Evolutionary conservation across 1,140 invertebrate genomes (phyloP).

Genomic region (Drosophila chauvacae): DNA sequence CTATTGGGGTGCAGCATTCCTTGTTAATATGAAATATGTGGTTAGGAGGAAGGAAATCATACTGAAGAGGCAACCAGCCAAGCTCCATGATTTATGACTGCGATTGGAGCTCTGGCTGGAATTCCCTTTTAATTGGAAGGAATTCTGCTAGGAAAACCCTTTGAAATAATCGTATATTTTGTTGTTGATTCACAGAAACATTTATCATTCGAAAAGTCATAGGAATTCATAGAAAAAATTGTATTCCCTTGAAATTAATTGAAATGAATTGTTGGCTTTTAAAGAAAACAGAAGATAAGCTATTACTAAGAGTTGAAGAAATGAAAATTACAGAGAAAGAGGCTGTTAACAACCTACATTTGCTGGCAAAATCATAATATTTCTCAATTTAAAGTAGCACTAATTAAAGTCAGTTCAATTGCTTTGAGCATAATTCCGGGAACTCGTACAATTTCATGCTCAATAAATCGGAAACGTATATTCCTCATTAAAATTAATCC

Average conservation of each 20-base stretch:
- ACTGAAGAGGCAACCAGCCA: conserved; percentile 1
- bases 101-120: conserved; percentile 9
- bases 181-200: background rate
- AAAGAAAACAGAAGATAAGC: background rate
- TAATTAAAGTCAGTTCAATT: conserved; percentile 2
- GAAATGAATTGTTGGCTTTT: background rate
- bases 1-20: conserved; percentile 46
- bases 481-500: conserved; percentile 35
- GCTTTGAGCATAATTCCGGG: background rate
- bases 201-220: background rate
- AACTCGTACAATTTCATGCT: conserved; percentile 21
- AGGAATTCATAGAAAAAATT: background rate
- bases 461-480: conserved; percentile 7
- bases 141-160: conserved; percentile 7
- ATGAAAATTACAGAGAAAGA: background rate
- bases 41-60: background rate
- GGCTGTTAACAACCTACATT: background rate
- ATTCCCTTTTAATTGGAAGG: conserved; percentile 46
- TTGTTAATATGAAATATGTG: conserved; percentile 50
- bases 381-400: background rate
- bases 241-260: background rate
- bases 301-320: background rate
- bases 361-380: background rate
- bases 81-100: conserved; percentile 49
- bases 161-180: conserved; percentile 2